Conservation (phyloP, 1,140 invertebrate genomes). For the Cyclargus thomasi region DNA sequence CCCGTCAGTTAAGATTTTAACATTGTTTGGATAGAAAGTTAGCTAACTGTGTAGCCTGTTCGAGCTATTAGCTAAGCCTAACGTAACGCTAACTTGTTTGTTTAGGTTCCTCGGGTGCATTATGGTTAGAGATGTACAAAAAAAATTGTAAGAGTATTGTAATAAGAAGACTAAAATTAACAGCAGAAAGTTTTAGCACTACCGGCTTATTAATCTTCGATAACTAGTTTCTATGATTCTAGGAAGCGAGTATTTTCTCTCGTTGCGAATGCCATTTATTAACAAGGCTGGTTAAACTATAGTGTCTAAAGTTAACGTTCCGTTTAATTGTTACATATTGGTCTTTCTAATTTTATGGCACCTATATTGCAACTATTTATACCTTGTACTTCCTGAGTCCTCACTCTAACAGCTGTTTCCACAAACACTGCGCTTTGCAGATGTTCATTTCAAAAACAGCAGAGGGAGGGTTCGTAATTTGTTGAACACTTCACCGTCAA, state of each 20-base stretch:
- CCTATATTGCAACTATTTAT: not conserved
- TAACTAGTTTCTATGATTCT: slow-evolving; percentile 1
- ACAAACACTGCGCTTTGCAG: not conserved
- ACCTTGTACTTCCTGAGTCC: no score
- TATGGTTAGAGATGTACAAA: not conserved
- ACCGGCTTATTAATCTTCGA: not conserved
- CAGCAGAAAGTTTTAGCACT: not conserved
- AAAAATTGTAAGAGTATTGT: not conserved
- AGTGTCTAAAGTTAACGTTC: not conserved
- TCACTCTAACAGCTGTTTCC: not conserved
- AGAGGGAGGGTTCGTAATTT: not conserved
- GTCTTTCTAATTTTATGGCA: not conserved
- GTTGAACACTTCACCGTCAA: not conserved
- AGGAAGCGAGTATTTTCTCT: not conserved
- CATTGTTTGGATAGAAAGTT: not conserved
- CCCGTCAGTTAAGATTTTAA: not conserved
- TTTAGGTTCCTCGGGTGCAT: not conserved
- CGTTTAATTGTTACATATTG: not conserved
- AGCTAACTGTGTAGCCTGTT: not conserved
- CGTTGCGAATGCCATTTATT: not conserved
- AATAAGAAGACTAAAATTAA: not conserved
- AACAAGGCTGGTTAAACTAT: not conserved
- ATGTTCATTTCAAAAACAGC: not conserved
- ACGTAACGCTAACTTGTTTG: not conserved
- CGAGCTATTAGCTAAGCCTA: not conserved